A percentile compares a stretch with the other conserved stretches of the same genome.
Evolutionary conservation across 2,797 vertebrate genomes (phyloP).

Genomic region (Lindbergichthys nudifrons): DNA sequence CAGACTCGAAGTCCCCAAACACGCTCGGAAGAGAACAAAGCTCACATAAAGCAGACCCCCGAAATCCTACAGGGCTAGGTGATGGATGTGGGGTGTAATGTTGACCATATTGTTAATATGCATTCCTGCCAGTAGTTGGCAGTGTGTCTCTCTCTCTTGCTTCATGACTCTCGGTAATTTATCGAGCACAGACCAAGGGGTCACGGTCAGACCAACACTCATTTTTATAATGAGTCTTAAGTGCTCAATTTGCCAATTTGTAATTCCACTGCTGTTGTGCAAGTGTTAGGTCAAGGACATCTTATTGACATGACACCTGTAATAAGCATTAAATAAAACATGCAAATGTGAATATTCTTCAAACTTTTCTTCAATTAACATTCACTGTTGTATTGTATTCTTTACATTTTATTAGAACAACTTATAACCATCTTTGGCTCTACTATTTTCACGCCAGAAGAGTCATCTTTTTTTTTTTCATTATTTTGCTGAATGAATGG

Average conservation of each 20-base stretch:
- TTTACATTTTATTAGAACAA: not conserved
- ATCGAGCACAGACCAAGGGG: conserved; percentile 52
- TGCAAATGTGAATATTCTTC: not conserved
- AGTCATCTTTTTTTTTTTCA: conserved; percentile 24
- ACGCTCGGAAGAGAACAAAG: conserved; percentile 55
- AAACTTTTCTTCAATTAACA: not conserved
- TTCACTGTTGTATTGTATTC: not conserved
- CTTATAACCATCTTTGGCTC: conserved; percentile 16
- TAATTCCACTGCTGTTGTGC: conserved; percentile 49
- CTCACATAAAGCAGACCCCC: conserved; percentile 63
- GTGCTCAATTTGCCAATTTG: conserved; percentile 62
- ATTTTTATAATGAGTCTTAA: conserved; percentile 66
- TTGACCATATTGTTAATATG: conserved; percentile 61
- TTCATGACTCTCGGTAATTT: conserved; percentile 43
- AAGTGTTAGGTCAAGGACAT: conserved; percentile 60
- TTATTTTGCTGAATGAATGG: conserved; percentile 70
- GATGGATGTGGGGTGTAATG: conserved; percentile 62
- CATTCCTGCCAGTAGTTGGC: conserved; percentile 78
- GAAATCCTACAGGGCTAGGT: conserved; percentile 51
- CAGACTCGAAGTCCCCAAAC: conserved; percentile 49
- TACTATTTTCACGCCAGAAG: conserved; percentile 29
- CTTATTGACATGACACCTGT: conserved; percentile 37
- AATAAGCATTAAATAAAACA: conserved; percentile 29
- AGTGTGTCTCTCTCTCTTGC: conserved; percentile 56
- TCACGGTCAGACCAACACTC: conserved; percentile 65